These are phyloP conservation scores for Ochotona princeps DNA, from an alignment of 2,113 vertebrate species.

Conservation along the genomic window DNA sequence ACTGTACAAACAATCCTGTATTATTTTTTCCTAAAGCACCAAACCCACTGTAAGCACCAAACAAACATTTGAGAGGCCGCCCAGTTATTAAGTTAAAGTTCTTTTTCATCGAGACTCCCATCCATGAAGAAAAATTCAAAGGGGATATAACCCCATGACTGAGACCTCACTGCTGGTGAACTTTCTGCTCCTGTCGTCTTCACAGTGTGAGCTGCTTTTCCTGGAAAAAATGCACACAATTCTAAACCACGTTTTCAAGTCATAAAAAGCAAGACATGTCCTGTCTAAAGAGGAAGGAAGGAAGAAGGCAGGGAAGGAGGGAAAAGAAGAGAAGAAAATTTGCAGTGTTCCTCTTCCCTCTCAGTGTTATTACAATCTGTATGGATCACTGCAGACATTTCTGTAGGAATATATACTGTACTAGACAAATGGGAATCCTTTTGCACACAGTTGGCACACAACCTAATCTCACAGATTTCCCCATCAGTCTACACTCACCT, in stretches of 20 bases:
- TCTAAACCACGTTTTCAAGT: slow-evolving; percentile 30
- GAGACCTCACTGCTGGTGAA: too few species aligned
- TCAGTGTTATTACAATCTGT: slow-evolving; percentile 10
- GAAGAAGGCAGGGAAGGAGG: not conserved
- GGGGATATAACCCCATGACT: too few species aligned
- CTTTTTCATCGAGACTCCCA: not conserved
- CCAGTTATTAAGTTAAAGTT: not conserved
- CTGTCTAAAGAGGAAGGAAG: not conserved
- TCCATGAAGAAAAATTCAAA: not conserved
- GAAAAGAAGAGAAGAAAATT: not conserved
- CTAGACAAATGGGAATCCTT: slow-evolving; percentile 21
- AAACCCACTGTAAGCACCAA: not conserved
- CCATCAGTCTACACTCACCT: not conserved
- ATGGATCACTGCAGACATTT: not conserved
- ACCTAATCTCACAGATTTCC: not conserved
- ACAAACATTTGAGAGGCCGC: not conserved
- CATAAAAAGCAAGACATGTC: not conserved
- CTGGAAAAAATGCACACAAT: not conserved
- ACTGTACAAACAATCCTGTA: too few species aligned
- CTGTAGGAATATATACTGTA: slow-evolving; percentile 1
- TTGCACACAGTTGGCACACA: not conserved
- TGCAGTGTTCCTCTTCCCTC: not conserved
- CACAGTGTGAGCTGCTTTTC: not conserved
- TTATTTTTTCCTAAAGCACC: not conserved
- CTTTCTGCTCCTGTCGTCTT: too few species aligned